Evolutionary conservation across 2,888 invertebrate species (phyloP), one percentile per base, ranked within the genome.

Genomic region (Archips crataeganus): DNA sequence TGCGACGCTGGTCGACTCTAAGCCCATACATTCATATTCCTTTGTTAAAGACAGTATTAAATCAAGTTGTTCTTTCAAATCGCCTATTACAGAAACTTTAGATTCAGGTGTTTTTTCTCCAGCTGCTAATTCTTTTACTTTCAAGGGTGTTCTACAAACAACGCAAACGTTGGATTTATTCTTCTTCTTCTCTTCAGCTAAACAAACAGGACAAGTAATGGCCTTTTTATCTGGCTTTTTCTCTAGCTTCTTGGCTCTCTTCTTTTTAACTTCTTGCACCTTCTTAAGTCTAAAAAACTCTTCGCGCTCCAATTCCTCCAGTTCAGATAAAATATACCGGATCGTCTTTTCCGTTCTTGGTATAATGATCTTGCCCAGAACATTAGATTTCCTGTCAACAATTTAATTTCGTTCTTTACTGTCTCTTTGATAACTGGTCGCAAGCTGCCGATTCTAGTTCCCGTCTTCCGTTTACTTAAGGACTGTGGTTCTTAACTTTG

Each of bases 301-400:
- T 75, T 89, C 87, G 76, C 87, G 79, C 2, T 78, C 83, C 23
- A 81, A 67, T 68, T 88, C 87, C 78, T 90, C 86, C 10, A 89
- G 69, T 74, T 85, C 86, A 13, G 76, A 57, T 4, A 79, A 0
- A 45, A 88, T 85, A 65, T 86, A 87, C 1, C 59, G 45, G n/a
- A 85, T 80, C 0, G 85, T 85, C 0, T 69, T 69, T 63, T 79
- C 75, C 5, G 82, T 82, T 77, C 80, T 82, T 61, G 87, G 88
- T 75, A 87, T 79, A 3, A 87, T 77, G 2, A 87, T 78, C 77
- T 82, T 85, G 13, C 74, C 76, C 66, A 88, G 77, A 42, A 87
- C 83, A 74, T 87, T 86, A 76, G 76, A 76, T 79, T 80, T 84
- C 84, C 87, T 87, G 84, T 79, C 65, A 75, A 82, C 78, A 79